Conservation (phyloP, 1,140 invertebrate species). For the Platorchestia sp. region DNA sequence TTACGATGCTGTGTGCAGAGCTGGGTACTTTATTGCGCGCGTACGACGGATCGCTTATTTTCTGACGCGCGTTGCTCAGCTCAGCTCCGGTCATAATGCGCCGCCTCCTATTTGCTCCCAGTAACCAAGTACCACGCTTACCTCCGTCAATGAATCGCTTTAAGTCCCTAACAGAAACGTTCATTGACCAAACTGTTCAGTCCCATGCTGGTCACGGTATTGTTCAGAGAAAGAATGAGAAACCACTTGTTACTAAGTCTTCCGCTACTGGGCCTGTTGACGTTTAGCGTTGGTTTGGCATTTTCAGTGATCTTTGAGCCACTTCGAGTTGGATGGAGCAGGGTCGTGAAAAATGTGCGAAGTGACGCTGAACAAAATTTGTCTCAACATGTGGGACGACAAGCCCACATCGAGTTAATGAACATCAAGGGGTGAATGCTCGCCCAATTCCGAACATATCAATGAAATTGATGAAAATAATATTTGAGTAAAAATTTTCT, state of each 20-base stretch:
- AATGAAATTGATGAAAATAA: background rate
- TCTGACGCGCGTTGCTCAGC: background rate
- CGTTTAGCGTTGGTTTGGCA: background rate
- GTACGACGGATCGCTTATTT: background rate
- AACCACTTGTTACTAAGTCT: background rate
- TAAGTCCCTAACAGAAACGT: background rate
- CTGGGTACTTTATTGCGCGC: constrained; percentile 28
- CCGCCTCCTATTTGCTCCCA: background rate
- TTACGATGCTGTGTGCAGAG: constrained; percentile 43
- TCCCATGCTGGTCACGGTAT: background rate
- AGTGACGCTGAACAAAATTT: too few relatives aligned
- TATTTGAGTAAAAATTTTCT: background rate
- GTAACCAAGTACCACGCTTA: background rate
- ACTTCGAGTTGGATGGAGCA: background rate
- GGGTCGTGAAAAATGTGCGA: too few relatives aligned
- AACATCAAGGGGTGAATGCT: too few relatives aligned
- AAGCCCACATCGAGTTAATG: too few relatives aligned
- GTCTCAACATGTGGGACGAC: too few relatives aligned
- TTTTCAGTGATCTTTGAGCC: too few relatives aligned
- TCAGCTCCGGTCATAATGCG: background rate
- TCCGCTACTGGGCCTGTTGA: background rate
- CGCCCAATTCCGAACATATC: background rate
- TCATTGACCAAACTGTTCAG: background rate
- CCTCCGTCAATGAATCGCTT: background rate
- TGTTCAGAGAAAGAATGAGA: background rate